phyloP scores from a whole-genome alignment of 2,113 vertebrate genomes.

The Gymnocephalus cernua region DNA sequence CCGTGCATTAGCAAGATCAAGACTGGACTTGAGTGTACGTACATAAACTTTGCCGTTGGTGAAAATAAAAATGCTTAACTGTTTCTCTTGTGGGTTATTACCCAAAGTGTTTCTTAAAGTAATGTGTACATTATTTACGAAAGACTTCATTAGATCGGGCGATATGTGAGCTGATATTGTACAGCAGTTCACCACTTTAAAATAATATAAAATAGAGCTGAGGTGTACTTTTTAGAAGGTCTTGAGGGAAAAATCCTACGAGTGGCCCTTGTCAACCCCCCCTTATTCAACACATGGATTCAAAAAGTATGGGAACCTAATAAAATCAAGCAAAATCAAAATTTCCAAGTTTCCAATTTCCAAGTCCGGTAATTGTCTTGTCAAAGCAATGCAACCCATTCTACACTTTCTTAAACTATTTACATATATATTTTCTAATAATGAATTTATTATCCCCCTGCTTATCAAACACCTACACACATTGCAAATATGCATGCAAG shows the following conservation, averaged over 20 bases:
- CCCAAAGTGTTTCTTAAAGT: background rate
- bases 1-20: constrained; percentile 53
- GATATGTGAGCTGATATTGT: too few relatives aligned
- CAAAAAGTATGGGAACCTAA: background rate
- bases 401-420: background rate
- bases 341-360: too few relatives aligned
- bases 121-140: background rate
- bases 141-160: background rate
- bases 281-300: background rate
- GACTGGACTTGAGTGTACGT: background rate
- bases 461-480: too few relatives aligned
- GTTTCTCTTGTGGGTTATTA: background rate
- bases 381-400: background rate
- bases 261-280: too few relatives aligned
- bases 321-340: background rate
- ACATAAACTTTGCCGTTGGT: background rate
- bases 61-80: constrained; percentile 8
- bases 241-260: background rate
- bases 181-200: too few relatives aligned
- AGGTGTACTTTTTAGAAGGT: background rate
- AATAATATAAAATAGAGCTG: background rate
- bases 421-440: too few relatives aligned
- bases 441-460: too few relatives aligned
- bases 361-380: background rate
- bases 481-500: too few relatives aligned